These are phyloP conservation scores for Leptoteleia sp. DNA, from an alignment of 1,140 invertebrate genomes.

Conservation along the genomic window DNA sequence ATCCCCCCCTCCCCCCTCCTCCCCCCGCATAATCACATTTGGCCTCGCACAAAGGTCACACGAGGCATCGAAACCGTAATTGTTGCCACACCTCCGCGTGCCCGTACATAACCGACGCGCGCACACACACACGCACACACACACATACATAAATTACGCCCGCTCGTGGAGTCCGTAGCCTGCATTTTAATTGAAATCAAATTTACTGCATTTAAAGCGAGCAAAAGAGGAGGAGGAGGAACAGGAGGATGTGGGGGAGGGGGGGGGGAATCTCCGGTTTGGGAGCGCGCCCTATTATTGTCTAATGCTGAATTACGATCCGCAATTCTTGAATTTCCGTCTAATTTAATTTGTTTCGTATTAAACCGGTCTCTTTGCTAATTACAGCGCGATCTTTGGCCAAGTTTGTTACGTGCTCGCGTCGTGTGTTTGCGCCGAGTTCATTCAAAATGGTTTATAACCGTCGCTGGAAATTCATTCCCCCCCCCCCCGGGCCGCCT, in stretches of 20 bases:
- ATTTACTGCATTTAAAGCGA: slow-evolving; percentile 31
- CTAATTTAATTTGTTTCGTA: slow-evolving; percentile 40
- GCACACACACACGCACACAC: no score
- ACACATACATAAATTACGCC: no score
- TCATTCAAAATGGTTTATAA: slow-evolving; percentile 25
- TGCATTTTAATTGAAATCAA: slow-evolving; percentile 40
- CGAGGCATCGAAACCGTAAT: no score
- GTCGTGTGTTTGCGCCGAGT: background rate
- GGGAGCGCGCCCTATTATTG: slow-evolving; percentile 21
- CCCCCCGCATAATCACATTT: no score
- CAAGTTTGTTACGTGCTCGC: background rate
- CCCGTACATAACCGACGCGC: no score
- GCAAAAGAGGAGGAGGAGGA: slow-evolving; percentile 20
- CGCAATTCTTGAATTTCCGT: slow-evolving; percentile 30
- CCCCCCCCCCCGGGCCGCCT: no score
- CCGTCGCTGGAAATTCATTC: slow-evolving; percentile 2
- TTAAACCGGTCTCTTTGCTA: slow-evolving; percentile 9
- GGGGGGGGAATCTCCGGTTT: no score
- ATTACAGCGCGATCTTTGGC: slow-evolving; percentile 15
- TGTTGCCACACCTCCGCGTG: no score
- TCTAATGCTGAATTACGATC: slow-evolving; percentile 24
- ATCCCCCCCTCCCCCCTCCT: no score
- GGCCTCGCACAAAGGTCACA: no score
- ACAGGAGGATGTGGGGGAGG: no score
- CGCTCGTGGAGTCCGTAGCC: background rate